Percentiles rank a stretch among this genome's conserved stretches.
These are phyloP conservation scores for Casuarius casuarius DNA, from an alignment of 2,113 vertebrate species.

Conservation along the genomic window DNA sequence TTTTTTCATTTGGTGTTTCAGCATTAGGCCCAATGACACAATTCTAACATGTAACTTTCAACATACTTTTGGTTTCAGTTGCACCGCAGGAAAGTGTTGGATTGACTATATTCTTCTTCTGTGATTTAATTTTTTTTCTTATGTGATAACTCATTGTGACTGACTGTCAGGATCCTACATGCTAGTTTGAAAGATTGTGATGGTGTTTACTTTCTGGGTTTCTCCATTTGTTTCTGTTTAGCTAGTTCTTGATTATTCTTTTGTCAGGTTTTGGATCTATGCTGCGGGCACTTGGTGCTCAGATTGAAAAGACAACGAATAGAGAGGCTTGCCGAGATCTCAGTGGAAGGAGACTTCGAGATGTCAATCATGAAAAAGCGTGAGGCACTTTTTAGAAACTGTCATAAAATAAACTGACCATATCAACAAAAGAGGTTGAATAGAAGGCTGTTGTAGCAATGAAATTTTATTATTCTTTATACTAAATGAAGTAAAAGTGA, in stretches of 20 bases:
- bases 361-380: conserved; percentile 98
- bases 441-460: not conserved
- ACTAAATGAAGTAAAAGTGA: not conserved
- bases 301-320: conserved; percentile 98
- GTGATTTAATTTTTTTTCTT: not conserved
- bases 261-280: conserved; percentile 94
- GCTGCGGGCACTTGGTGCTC: conserved; percentile 95
- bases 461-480: not conserved
- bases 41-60: not conserved
- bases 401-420: not conserved
- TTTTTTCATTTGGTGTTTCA: not conserved
- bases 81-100: not conserved
- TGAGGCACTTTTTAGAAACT: conserved; percentile 67
- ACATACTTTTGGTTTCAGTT: not conserved
- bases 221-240: not conserved
- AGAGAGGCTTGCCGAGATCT: conserved; percentile 95
- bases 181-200: not conserved
- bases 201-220: not conserved
- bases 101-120: not conserved
- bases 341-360: conserved; percentile 92
- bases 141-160: not conserved
- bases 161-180: too few relatives aligned
- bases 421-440: not conserved
- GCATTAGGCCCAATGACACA: not conserved
- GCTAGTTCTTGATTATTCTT: not conserved